Conservation (phyloP, 2,888 invertebrate genomes). For the Drosophila maculinotata region DNA sequence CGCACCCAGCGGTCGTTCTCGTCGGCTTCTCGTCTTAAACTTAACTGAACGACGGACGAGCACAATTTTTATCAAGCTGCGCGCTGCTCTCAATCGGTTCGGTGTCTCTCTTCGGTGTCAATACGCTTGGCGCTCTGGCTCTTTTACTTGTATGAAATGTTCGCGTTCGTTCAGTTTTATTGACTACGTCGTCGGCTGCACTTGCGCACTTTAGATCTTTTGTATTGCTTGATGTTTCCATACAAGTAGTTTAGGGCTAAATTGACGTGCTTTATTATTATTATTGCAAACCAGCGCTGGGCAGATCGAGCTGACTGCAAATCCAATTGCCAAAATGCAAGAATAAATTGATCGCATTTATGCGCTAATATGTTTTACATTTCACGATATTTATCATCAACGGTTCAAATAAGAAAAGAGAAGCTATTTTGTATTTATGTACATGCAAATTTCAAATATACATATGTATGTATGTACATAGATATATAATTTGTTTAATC, state of each 20-base stretch:
- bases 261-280: constrained; percentile 25
- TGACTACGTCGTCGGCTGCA: constrained; percentile 50
- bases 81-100: constrained; percentile 19
- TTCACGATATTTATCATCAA: too few species aligned
- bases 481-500: constrained; percentile 36
- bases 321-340: too few species aligned
- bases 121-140: neutral
- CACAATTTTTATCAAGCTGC: constrained; percentile 34
- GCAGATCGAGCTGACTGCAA: too few species aligned
- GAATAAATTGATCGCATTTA: too few species aligned
- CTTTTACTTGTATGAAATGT: constrained; percentile 31
- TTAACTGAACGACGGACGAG: constrained; percentile 56
- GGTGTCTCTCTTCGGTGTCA: constrained; percentile 5
- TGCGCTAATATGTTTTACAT: too few species aligned
- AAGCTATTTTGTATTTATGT: too few species aligned
- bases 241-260: constrained; percentile 28
- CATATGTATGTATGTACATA: neutral
- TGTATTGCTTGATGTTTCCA: constrained; percentile 22
- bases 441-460: too few species aligned
- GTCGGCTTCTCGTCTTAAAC: constrained; percentile 66
- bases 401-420: too few species aligned
- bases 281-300: neutral
- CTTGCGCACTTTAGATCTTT: constrained; percentile 62
- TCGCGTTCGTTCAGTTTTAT: constrained; percentile 45
- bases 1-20: constrained; percentile 68